A percentile compares a stretch with the other conserved stretches of the same genome.
phyloP scores from a whole-genome alignment of 2,797 vertebrate genomes.

The Poeciliopsis infans region DNA sequence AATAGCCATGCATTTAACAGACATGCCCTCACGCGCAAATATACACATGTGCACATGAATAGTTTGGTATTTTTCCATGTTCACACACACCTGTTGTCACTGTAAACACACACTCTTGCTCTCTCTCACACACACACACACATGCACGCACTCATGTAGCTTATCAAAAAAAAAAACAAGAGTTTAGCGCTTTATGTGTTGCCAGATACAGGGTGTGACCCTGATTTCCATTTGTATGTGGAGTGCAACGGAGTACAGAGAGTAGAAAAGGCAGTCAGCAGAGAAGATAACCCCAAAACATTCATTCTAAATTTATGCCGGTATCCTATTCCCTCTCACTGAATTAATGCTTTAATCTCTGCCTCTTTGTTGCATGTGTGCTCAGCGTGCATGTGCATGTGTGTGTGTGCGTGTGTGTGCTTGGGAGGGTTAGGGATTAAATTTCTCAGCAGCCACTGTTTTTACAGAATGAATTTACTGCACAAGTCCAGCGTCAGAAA shows the following conservation, averaged over 20 bases:
- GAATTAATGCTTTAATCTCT: slow-evolving; percentile 81
- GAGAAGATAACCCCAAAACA: slow-evolving; percentile 78
- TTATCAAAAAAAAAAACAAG: slow-evolving; percentile 76
- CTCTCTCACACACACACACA: neutral
- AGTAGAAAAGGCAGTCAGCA: slow-evolving; percentile 68
- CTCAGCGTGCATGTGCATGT: slow-evolving; percentile 42
- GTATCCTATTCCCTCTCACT: slow-evolving; percentile 75
- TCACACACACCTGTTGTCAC: slow-evolving; percentile 61
- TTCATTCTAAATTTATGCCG: slow-evolving; percentile 75
- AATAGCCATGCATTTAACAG: slow-evolving; percentile 32
- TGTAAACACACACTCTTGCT: slow-evolving; percentile 16
- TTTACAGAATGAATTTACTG: slow-evolving; percentile 61
- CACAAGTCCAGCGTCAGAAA: slow-evolving; percentile 50
- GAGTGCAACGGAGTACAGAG: slow-evolving; percentile 69
- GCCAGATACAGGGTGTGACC: slow-evolving; percentile 71
- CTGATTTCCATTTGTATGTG: slow-evolving; percentile 73
- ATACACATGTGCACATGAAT: slow-evolving; percentile 30
- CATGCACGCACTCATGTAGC: slow-evolving; percentile 11
- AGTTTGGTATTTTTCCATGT: slow-evolving; percentile 55
- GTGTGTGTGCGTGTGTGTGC: neutral
- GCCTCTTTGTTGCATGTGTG: slow-evolving; percentile 75
- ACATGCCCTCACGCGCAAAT: slow-evolving; percentile 32
- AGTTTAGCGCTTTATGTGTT: slow-evolving; percentile 70
- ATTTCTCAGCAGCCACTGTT: slow-evolving; percentile 71
- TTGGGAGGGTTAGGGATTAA: slow-evolving; percentile 63